These are phyloP conservation scores for Cephalotes varians DNA, from an alignment of 2,888 invertebrate genomes.

Conservation along the genomic window DNA sequence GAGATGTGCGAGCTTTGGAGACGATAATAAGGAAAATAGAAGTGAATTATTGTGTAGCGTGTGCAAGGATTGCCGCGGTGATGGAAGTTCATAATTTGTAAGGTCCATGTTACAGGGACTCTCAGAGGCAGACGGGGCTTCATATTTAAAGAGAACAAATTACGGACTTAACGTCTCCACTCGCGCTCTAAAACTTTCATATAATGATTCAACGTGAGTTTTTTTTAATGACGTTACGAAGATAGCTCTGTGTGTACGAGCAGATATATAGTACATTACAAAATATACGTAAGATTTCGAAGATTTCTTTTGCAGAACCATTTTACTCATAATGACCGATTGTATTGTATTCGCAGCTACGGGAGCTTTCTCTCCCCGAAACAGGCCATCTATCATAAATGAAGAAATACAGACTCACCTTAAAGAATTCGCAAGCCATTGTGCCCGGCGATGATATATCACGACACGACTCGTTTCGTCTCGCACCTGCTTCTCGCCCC, in stretches of 20 bases:
- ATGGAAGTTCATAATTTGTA: conserved; percentile 39
- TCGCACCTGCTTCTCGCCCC: conserved; percentile 46
- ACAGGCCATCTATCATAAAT: conserved; percentile 49
- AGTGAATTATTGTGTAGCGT: neutral
- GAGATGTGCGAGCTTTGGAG: neutral
- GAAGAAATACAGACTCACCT: conserved; percentile 71
- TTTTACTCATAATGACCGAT: conserved; percentile 31
- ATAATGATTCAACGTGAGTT: conserved; percentile 17
- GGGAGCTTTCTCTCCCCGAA: conserved; percentile 9
- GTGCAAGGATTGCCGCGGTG: conserved; percentile 21
- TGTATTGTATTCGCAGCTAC: conserved; percentile 6
- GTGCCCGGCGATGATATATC: conserved; percentile 76
- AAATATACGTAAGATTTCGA: neutral
- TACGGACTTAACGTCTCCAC: conserved; percentile 12
- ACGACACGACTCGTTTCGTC: conserved; percentile 73
- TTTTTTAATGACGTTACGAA: conserved; percentile 3
- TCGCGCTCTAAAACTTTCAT: neutral
- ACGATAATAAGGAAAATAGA: neutral
- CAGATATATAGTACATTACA: neutral
- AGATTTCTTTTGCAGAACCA: neutral
- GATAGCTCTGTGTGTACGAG: neutral
- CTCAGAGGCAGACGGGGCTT: conserved; percentile 2
- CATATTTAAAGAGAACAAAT: conserved; percentile 44
- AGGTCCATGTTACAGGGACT: conserved; percentile 22
- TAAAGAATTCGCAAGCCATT: conserved; percentile 76